Evolutionary conservation across 2,888 invertebrate species (phyloP).

Genomic region (Quadroppia sp.): DNA sequence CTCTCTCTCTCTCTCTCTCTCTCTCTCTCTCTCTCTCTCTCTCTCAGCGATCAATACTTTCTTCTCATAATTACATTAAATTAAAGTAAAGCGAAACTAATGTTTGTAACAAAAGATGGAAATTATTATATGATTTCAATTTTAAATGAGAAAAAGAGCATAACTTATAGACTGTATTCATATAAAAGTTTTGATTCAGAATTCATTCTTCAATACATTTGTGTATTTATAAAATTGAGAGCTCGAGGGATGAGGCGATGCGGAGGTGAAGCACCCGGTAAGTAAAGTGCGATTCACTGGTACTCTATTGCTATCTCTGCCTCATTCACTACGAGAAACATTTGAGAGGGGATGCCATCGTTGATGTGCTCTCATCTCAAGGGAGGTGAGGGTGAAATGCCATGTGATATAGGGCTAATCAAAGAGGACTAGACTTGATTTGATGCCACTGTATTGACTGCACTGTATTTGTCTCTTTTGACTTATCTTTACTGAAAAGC

Average conservation of each 20-base stretch:
- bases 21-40: constrained; percentile 14
- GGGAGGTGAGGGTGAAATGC: constrained; percentile 10
- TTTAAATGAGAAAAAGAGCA: too few species aligned
- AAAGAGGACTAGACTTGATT: constrained; percentile 11
- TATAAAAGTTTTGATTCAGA: not conserved
- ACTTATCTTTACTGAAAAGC: not conserved
- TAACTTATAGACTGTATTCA: not conserved
- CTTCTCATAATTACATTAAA: not conserved
- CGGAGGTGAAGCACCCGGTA: constrained; percentile 4
- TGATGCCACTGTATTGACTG: constrained; percentile 1
- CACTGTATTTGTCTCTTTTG: constrained; percentile 23
- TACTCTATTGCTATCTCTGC: not conserved
- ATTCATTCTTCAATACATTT: not conserved
- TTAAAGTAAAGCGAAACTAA: not conserved
- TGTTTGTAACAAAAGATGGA: not conserved
- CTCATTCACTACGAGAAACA: not conserved
- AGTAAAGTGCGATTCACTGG: not conserved
- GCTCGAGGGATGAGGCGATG: constrained; percentile 17
- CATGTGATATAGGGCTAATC: constrained; percentile 29
- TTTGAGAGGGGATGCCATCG: not conserved
- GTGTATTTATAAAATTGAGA: not conserved
- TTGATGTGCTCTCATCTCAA: not conserved
- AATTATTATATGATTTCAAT: not conserved
- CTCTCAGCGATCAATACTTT: not conserved
- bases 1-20: too few species aligned